Evolutionary conservation across 2,888 invertebrate genomes (phyloP).

Genomic region (Barypeithes pellucidus): DNA sequence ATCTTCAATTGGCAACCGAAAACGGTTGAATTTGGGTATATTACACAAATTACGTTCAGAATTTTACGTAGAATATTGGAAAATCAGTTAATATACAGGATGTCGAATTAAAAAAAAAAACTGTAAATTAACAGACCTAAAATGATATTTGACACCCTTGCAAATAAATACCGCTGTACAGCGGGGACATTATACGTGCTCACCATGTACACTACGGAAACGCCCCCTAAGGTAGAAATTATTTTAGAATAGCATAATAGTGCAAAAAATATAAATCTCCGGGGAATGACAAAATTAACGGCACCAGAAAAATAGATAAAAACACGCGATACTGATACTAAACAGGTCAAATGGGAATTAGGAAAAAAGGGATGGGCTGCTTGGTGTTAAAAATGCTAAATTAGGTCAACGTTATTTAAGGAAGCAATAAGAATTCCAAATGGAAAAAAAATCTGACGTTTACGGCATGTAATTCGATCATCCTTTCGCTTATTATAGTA

Average conservation of each 20-base stretch:
- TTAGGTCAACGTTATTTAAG: conserved; percentile 1
- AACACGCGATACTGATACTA: not conserved
- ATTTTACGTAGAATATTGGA: too few species aligned
- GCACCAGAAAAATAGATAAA: not conserved
- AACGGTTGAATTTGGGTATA: too few species aligned
- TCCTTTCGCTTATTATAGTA: not conserved
- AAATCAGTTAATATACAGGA: too few species aligned
- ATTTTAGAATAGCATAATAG: not conserved
- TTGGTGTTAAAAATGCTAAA: not conserved
- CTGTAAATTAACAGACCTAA: too few species aligned
- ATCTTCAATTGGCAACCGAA: too few species aligned
- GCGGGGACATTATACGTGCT: too few species aligned
- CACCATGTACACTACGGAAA: too few species aligned
- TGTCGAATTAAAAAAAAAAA: too few species aligned
- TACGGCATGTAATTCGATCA: not conserved
- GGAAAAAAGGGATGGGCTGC: not conserved
- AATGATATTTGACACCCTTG: too few species aligned
- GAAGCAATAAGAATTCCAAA: not conserved
- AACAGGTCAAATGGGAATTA: not conserved
- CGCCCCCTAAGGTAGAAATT: too few species aligned
- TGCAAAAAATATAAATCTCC: not conserved
- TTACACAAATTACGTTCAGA: too few species aligned
- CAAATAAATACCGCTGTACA: too few species aligned
- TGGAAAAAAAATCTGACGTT: not conserved
- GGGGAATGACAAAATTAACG: not conserved